Conservation (phyloP, 2,797 vertebrate genomes). For the Pelodytes ibericus region DNA sequence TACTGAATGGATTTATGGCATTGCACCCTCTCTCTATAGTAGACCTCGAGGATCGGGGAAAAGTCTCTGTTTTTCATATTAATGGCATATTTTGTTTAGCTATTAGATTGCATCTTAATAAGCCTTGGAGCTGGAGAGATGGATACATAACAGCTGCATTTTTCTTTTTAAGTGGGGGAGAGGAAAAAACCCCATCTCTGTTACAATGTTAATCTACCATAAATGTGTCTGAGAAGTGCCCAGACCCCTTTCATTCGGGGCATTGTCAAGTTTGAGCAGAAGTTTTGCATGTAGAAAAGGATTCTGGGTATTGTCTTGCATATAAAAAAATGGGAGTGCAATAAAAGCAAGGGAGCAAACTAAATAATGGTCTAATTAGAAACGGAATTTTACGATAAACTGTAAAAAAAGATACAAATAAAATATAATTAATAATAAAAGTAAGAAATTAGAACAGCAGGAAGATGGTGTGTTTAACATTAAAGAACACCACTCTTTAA, state of each 20-base stretch:
- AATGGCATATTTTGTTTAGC: slow-evolving; percentile 33
- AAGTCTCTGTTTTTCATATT: slow-evolving; percentile 30
- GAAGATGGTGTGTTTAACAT: too few species aligned
- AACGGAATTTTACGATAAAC: too few species aligned
- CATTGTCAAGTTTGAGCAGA: neutral
- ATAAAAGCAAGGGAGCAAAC: too few species aligned
- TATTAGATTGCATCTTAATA: slow-evolving; percentile 49
- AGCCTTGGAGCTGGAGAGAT: slow-evolving; percentile 5
- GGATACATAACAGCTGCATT: slow-evolving; percentile 17
- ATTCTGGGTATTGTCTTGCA: neutral
- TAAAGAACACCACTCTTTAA: too few species aligned
- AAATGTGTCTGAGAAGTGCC: neutral
- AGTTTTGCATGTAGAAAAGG: neutral
- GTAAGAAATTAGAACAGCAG: too few species aligned
- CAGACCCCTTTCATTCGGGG: neutral
- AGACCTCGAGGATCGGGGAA: neutral
- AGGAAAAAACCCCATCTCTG: slow-evolving; percentile 2
- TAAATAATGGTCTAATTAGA: too few species aligned
- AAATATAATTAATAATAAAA: too few species aligned
- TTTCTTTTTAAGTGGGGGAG: slow-evolving; percentile 38
- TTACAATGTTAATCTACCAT: neutral
- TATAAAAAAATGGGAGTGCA: too few species aligned
- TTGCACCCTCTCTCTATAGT: slow-evolving; percentile 5
- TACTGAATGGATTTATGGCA: slow-evolving; percentile 48
- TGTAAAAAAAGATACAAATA: too few species aligned